Base-by-base conservation (phyloP, 2,113 vertebrate genomes). In the Perca schrenkii region DNA sequence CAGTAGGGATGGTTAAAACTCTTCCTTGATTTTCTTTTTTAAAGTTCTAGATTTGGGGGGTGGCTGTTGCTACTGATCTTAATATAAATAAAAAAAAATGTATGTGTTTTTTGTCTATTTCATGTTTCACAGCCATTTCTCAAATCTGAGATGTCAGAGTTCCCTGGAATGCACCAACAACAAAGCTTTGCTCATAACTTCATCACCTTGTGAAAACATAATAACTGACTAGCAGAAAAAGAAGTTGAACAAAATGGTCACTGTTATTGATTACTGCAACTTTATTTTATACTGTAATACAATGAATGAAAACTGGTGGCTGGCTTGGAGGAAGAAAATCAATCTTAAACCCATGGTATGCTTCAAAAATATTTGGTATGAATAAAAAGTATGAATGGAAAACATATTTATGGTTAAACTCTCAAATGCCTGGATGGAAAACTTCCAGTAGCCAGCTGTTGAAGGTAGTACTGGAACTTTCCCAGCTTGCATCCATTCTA, bases 361-460 rank as follows among this genome's bases (percentile, higher is more conserved):
- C 31, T 46, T 53, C 10, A 52, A 49, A 28, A 31, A 36, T 58
- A n/a, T 17, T 58, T 8, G 2, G 40, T 14, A 14, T 73, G 54
- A 72, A 21, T 40, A 21, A 15, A 49, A 62, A 13, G 3, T 6
- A 52, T 60, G 31, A 61, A 52, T 69, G 22, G 67, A 47, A 77
- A 68, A 17, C 58, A n/a, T 34, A 34, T 17, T 65, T 61, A 34
- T 16, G 49, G 47, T 63, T 54, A 70, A 53, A 70, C 12, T 70
- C n/a, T 63, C 1, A 17, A 16, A 25, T 14, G 54, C 56, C 31
- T 4, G 0, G 31, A 43, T 34, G 66, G 13, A 12, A 16, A 70
- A 62, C 49, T 3, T 22, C 50, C 19, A 65, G 52, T 14, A 52
- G 25, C 21, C 75, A 25, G 43, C 43, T 52, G 43, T 2, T 22